Evolutionary conservation across 2,113 vertebrate genomes (phyloP), one percentile per base, ranked within the genome.

Genomic region (Sminthopsis crassicaudata): DNA sequence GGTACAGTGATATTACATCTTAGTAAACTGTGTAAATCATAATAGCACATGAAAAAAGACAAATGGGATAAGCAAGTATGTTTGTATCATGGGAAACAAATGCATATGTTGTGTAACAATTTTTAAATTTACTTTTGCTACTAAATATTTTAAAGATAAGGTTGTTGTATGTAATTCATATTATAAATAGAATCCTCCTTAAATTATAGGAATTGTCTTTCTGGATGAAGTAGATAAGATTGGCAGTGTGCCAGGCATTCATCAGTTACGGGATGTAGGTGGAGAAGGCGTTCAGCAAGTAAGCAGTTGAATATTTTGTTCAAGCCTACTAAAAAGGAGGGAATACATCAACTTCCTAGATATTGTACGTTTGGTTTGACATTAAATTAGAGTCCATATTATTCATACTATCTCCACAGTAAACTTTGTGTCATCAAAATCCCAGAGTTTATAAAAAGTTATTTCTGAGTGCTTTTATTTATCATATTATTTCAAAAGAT

Each of bases 211-310:
- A 97, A 99, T 99, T 96, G 99, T 99, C 97, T 99, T 99, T 97
- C 98, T 99, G 99, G 99, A 99, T 95, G 99, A 99, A 98, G 99
- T 99, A 95, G 99, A 99, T 98, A 99, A 99, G 98, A 99, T 99
- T 98, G 99, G 99, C 98, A 99, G 99, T 0, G 99, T 99, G 97
- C 99, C 99, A 96, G 99, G 99, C 95, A 99, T 99, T 97, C 99
- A 99, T 98, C 99, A 99, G 97, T 98, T 99, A 96, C 98, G 99
- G 97, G 99, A 99, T 92, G 99, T 99, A 36, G 99, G 99, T 93
- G 99, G 99, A 98, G 99, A 99, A 98, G 99, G 99, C 90, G 99
- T 99, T 97, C 99, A 99, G 98, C 99, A 99, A 99, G 99, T 99
- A 98, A 97, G 99, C 98, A 91, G 60, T 97, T 98, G 52, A 6